Evolutionary conservation across 2,888 invertebrate genomes (phyloP), one percentile per base, ranked within the genome.

Genomic region (Eupeodes latifasciatus): DNA sequence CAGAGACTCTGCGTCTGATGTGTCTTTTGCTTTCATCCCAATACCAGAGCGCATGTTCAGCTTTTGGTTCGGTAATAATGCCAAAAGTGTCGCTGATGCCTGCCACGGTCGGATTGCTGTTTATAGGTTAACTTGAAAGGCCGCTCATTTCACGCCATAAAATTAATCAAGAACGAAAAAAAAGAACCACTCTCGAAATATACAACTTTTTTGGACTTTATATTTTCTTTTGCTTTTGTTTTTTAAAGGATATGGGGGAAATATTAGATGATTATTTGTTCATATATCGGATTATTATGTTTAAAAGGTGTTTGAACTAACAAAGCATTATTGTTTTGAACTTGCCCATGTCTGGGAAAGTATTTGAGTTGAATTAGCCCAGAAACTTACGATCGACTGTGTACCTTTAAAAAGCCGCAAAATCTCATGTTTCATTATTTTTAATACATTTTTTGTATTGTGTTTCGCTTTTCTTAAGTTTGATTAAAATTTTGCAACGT

Each of bases 121-220:
- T 82, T 88, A 78, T 87, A 77, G 76, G 61, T 84, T 88, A 74
- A 81, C 87, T 53, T 75, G 72, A 84, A 88, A 81, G 87, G 57
- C 84, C 66, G 81, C 84, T 88, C 87, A 88, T 88, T 88, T 88
- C 79, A 80, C 74, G 72, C 81, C 62, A 81, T 88, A 88, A 88
- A 88, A 84, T 84, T 88, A 84, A 84, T 84, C 77, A 51, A n/a
- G 4, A 49, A 27, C 49, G 34, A 49, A 47, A 27, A 64, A 14
- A 9, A 7, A 14, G 16, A 36, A 6, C n/a, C n/a, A 36, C n/a
- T 10, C n/a, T 62, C 5, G 7, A 40, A 40, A 61, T 10, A n/a
- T 16, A n/a, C 19, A 47, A 12, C 27, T 47, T 0, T 1, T 34
- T 47, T 27, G 12, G 7, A 4, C 27, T 27, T 27, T 2, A 3